phyloP scores from a whole-genome alignment of 1,140 invertebrate species.

The Sitophilus oryzae region DNA sequence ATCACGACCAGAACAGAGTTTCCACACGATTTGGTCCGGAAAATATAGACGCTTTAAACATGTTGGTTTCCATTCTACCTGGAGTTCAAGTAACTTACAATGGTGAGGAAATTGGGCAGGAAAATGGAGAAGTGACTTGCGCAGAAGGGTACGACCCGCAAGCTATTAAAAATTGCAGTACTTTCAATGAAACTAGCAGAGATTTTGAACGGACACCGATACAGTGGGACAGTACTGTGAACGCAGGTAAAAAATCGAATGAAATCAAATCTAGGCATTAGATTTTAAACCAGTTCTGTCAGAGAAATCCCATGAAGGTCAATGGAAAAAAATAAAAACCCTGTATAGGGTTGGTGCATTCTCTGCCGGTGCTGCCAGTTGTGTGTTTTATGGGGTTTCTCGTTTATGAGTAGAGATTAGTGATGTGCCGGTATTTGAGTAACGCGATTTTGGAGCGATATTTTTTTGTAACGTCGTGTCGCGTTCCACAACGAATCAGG shows the following conservation, averaged over 20 bases:
- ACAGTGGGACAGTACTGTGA: slow-evolving; percentile 57
- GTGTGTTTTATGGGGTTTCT: no score
- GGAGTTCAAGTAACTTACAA: slow-evolving; percentile 70
- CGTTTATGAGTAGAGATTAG: no score
- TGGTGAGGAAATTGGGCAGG: slow-evolving; percentile 70
- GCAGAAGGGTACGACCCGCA: slow-evolving; percentile 46
- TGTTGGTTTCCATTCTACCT: slow-evolving; percentile 49
- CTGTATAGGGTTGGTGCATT: no score
- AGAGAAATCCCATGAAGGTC: no score
- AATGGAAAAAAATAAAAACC: no score
- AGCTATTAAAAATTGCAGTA: slow-evolving; percentile 43
- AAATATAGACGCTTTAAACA: slow-evolving; percentile 48
- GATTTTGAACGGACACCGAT: slow-evolving; percentile 59
- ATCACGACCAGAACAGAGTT: slow-evolving; percentile 48
- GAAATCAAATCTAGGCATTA: no score
- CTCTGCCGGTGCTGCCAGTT: not conserved
- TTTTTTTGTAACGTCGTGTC: no score
- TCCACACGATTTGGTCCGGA: slow-evolving; percentile 44
- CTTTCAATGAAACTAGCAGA: slow-evolving; percentile 23
- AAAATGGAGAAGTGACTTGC: slow-evolving; percentile 49
- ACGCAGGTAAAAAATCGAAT: not conserved
- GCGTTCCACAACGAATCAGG: no score
- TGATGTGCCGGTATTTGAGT: no score
- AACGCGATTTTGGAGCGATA: no score
- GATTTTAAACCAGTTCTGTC: no score